A percentile compares a stretch with the other conserved stretches of the same genome.
These are phyloP conservation scores for Nestor notabilis DNA, from an alignment of 2,113 vertebrate species.

Conservation along the genomic window DNA sequence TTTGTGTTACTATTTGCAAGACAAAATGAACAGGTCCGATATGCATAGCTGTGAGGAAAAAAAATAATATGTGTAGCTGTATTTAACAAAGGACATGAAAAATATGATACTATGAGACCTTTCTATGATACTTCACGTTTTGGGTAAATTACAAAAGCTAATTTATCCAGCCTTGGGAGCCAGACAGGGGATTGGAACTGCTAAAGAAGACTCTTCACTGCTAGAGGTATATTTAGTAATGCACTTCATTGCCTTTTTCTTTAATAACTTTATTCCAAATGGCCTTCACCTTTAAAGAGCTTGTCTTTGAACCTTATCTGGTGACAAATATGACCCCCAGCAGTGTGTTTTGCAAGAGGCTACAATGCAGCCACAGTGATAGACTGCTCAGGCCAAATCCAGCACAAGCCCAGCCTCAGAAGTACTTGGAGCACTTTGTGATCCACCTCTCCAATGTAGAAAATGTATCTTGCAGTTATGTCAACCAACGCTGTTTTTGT, in stretches of 20 bases:
- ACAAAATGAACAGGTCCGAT: neutral
- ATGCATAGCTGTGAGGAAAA: neutral
- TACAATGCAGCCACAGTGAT: neutral
- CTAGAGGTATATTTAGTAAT: neutral
- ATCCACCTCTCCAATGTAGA: neutral
- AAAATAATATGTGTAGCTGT: neutral
- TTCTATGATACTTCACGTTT: neutral
- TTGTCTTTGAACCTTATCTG: neutral
- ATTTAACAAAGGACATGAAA: neutral
- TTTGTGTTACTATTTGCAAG: neutral
- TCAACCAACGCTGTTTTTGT: no score
- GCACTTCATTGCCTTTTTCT: neutral
- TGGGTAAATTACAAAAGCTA: neutral
- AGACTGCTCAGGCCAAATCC: rapidly evolving
- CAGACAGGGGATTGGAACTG: neutral
- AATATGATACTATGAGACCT: neutral
- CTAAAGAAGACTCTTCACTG: neutral
- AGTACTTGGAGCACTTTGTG: rapidly evolving
- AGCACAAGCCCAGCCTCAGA: neutral
- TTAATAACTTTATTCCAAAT: neutral
- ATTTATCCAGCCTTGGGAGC: neutral
- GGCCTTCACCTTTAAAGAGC: neutral
- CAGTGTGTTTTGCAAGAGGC: neutral
- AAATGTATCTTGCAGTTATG: neutral
- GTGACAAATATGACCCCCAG: neutral